These are phyloP conservation scores for Muscidifurax raptorellus DNA, from an alignment of 1,140 invertebrate genomes.

Conservation along the genomic window DNA sequence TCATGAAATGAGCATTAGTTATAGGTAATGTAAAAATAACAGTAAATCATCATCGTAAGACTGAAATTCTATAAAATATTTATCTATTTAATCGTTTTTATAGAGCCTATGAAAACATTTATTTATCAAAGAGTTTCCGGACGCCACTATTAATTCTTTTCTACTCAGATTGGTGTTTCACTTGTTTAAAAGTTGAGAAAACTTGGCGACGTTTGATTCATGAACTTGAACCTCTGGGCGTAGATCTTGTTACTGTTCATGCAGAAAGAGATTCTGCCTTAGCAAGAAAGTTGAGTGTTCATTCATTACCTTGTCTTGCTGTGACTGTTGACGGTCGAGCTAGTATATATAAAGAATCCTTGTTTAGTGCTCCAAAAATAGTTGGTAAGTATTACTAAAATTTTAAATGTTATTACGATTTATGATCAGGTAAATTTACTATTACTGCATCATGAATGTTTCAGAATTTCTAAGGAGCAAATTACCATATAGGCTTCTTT, in stretches of 20 bases:
- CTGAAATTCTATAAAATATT: slow-evolving; percentile 13
- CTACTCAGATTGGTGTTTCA: slow-evolving; percentile 95
- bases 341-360: slow-evolving; percentile 86
- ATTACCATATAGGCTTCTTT: slow-evolving; percentile 87
- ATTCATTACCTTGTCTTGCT: slow-evolving; percentile 87
- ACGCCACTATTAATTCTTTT: slow-evolving; percentile 91
- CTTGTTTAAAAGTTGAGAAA: slow-evolving; percentile 89
- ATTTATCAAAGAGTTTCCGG: slow-evolving; percentile 87
- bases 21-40: slow-evolving; percentile 78
- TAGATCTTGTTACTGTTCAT: slow-evolving; percentile 87
- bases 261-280: slow-evolving; percentile 86
- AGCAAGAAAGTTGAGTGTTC: slow-evolving; percentile 85
- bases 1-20: slow-evolving; percentile 89
- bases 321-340: slow-evolving; percentile 88
- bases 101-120: slow-evolving; percentile 90
- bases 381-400: slow-evolving; percentile 77
- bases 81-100: slow-evolving; percentile 55
- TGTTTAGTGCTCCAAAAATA: slow-evolving; percentile 86
- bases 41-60: neutral
- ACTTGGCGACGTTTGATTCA: slow-evolving; percentile 89
- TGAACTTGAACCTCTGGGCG: slow-evolving; percentile 87
- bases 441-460: slow-evolving; percentile 10
- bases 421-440: neutral
- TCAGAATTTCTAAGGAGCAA: slow-evolving; percentile 90
- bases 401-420: slow-evolving; percentile 1